These are phyloP conservation scores for Menura novaehollandiae DNA, from an alignment of 2,113 vertebrate genomes.

Conservation along the genomic window DNA sequence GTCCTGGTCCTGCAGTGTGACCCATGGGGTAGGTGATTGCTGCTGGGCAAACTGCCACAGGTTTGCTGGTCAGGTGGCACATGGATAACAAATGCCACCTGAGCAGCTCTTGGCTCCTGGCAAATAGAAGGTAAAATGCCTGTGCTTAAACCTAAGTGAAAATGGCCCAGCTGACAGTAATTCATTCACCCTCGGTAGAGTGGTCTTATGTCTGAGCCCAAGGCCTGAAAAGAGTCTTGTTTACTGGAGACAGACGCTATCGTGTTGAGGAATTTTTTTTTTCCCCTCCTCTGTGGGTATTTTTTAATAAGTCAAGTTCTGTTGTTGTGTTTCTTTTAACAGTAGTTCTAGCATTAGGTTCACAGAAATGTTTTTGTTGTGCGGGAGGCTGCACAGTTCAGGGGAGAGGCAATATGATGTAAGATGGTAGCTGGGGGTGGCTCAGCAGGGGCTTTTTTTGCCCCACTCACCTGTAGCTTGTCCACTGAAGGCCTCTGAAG, in stretches of 20 bases:
- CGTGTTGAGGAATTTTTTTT: neutral
- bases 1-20: neutral
- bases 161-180: neutral
- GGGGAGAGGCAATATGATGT: accelerated
- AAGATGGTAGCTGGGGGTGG: accelerated
- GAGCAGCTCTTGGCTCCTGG: neutral
- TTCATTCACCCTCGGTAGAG: neutral
- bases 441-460: neutral
- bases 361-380: neutral
- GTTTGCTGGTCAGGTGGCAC: neutral
- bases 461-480: neutral
- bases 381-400: neutral
- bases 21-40: neutral
- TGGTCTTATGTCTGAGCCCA: neutral
- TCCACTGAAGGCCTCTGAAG: neutral
- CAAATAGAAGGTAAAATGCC: neutral
- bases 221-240: neutral
- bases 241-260: neutral
- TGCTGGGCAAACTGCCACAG: neutral
- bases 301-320: neutral
- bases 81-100: neutral
- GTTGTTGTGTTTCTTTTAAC: neutral
- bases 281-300: neutral
- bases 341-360: neutral
- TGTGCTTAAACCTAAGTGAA: neutral